These are phyloP conservation scores for Eupsittula cactorum DNA, from an alignment of 2,113 vertebrate genomes.

Conservation along the genomic window DNA sequence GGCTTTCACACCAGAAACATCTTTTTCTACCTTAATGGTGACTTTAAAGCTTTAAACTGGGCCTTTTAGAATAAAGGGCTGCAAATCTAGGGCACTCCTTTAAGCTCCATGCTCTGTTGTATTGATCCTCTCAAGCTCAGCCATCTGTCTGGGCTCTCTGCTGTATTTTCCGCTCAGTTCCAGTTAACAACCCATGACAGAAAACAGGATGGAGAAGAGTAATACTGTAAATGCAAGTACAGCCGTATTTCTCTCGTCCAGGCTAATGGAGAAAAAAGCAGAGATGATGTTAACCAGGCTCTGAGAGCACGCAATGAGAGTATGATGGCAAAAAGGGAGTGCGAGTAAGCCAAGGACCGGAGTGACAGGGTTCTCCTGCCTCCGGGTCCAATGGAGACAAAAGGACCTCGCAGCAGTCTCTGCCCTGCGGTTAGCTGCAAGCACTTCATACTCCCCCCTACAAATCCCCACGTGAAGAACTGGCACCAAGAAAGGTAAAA, in stretches of 20 bases:
- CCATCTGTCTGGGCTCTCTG: background rate
- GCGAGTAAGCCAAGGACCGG: background rate
- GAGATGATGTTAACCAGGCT: background rate
- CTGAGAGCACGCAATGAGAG: background rate
- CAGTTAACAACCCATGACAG: background rate
- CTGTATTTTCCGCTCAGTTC: background rate
- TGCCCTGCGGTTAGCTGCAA: background rate
- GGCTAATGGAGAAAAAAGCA: background rate
- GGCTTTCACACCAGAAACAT: background rate
- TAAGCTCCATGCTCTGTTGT: background rate
- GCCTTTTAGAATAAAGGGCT: background rate
- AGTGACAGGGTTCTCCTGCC: background rate
- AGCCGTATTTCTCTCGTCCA: background rate
- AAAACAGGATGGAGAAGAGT: background rate
- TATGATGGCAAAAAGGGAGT: background rate
- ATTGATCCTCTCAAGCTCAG: background rate
- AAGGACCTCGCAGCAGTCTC: background rate
- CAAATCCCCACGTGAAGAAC: background rate
- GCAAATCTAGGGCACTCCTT: background rate
- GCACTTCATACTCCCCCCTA: background rate
- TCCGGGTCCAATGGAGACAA: rapidly evolving
- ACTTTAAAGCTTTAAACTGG: background rate
- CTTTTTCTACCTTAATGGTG: background rate
- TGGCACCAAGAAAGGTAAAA: background rate
- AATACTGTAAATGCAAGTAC: background rate